Percentiles rank a stretch among this genome's conserved stretches.
Evolutionary conservation across 2,797 vertebrate species (phyloP).

Genomic region (Molossus molossus): DNA sequence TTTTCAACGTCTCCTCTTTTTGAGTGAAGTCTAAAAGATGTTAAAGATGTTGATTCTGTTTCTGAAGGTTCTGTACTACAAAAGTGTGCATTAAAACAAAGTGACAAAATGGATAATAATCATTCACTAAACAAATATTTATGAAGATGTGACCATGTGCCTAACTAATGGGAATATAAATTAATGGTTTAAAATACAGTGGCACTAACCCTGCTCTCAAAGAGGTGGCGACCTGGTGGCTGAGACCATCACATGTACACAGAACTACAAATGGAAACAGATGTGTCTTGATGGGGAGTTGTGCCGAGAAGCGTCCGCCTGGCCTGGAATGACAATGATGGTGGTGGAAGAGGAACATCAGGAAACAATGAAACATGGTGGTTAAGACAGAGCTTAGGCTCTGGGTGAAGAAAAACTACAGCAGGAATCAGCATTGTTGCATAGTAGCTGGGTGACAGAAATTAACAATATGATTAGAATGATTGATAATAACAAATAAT

Average conservation of each 20-base stretch:
- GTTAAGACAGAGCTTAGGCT: neutral
- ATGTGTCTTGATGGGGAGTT: neutral
- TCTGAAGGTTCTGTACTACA: neutral
- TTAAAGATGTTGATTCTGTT: conserved; percentile 5
- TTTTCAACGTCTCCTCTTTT: conserved; percentile 5
- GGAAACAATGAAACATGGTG: neutral
- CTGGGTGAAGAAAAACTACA: neutral
- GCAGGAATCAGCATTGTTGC: neutral
- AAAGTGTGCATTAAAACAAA: neutral
- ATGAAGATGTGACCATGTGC: neutral
- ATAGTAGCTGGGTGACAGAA: neutral
- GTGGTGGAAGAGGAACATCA: neutral
- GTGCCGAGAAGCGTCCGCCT: neutral
- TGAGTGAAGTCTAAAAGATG: conserved; percentile 35
- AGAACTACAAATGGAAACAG: neutral
- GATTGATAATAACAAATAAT: neutral
- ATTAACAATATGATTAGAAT: neutral
- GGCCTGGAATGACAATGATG: neutral
- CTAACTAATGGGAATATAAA: neutral
- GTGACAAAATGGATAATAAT: neutral
- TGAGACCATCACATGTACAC: neutral
- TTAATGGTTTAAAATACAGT: neutral
- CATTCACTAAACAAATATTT: neutral
- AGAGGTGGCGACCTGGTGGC: neutral
- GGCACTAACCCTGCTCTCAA: neutral